These are phyloP conservation scores for Leptopterna dolabrata DNA, from an alignment of 2,888 invertebrate species.

Conservation along the genomic window DNA sequence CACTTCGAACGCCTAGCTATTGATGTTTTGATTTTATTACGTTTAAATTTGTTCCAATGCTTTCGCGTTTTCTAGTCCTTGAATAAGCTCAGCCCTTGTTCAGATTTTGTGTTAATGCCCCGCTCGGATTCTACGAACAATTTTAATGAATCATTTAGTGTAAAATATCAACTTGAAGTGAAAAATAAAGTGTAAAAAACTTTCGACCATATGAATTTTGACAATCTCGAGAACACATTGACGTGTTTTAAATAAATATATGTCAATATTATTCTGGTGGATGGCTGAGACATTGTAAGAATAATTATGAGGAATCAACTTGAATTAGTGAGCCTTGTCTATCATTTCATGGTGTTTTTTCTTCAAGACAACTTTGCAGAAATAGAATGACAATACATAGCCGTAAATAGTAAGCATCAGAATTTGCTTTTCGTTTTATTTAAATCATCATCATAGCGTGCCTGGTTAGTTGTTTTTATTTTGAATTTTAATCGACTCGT, in stretches of 20 bases:
- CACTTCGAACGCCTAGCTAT: not conserved
- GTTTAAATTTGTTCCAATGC: not conserved
- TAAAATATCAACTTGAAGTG: not conserved
- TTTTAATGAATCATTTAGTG: not conserved
- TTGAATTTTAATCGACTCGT: not conserved
- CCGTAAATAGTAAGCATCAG: not conserved
- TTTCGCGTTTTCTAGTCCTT: not conserved
- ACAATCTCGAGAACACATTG: conserved; percentile 31
- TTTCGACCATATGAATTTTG: conserved; percentile 19
- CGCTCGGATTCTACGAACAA: not conserved
- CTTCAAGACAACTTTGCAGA: conserved; percentile 57
- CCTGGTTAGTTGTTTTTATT: not conserved
- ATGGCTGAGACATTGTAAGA: not conserved
- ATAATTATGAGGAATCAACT: not conserved
- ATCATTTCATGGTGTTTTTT: conserved; percentile 12
- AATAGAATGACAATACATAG: conserved; percentile 59
- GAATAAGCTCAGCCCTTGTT: not conserved
- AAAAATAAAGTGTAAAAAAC: not conserved
- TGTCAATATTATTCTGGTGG: conserved; percentile 27
- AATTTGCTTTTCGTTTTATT: not conserved
- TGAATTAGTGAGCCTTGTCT: not conserved
- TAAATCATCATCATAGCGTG: not conserved
- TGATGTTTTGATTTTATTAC: not conserved
- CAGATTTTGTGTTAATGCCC: not conserved
- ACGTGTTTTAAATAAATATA: conserved; percentile 18